Evolutionary conservation across 2,113 vertebrate genomes (phyloP).

Genomic region (Dendropsophus ebraccatus): DNA sequence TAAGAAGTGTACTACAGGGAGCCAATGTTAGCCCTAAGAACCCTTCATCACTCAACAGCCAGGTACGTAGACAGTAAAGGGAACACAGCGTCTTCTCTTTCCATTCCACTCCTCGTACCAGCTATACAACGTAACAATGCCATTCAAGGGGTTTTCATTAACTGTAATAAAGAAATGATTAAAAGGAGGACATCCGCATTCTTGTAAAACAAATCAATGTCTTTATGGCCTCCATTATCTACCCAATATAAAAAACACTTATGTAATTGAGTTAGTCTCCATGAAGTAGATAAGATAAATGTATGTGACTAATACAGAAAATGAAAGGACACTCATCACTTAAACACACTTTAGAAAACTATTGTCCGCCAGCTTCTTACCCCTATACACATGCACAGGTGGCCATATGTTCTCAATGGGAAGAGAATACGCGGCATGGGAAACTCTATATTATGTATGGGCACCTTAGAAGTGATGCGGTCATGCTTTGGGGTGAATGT

Average conservation of each 20-base stretch:
- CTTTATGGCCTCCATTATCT: background rate
- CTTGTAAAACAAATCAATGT: background rate
- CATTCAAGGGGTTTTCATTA: background rate
- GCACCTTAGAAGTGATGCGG: no score
- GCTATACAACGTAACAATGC: background rate
- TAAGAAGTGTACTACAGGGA: background rate
- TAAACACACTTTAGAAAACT: no score
- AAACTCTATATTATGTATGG: no score
- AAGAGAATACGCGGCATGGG: no score
- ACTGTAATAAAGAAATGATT: background rate
- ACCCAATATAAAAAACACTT: background rate
- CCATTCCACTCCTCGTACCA: background rate
- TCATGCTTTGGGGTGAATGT: no score
- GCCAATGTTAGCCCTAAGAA: background rate
- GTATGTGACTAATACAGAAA: background rate
- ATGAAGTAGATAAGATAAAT: background rate
- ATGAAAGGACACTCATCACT: background rate
- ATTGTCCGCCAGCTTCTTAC: no score
- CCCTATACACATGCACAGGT: no score
- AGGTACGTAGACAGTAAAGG: background rate
- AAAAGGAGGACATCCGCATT: background rate
- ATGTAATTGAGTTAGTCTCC: background rate
- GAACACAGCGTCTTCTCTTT: background rate
- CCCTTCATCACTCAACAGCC: background rate
- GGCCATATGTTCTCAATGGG: no score